Evolutionary conservation across 2,888 invertebrate genomes (phyloP).

Genomic region (Microctonus brassicae): DNA sequence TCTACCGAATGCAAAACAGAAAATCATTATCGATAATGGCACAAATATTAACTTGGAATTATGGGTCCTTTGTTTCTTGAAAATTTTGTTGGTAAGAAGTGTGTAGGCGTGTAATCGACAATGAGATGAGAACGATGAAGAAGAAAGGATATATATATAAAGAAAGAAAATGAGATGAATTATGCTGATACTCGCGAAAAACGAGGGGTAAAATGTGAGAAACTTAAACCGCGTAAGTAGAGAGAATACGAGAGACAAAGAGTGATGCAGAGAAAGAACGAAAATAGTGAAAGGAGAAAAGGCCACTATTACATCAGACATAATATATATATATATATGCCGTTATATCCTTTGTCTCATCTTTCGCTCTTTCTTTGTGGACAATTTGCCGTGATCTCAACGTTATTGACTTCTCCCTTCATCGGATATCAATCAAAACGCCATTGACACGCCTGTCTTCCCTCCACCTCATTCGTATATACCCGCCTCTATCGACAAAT

Average conservation of each 20-base stretch:
- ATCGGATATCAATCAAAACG: constrained; percentile 56
- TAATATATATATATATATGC: background rate
- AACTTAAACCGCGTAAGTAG: constrained; percentile 26
- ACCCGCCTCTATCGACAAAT: constrained; percentile 42
- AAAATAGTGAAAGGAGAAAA: constrained; percentile 26
- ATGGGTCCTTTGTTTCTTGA: constrained; percentile 35
- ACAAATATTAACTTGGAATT: constrained; percentile 37
- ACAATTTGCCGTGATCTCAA: constrained; percentile 49
- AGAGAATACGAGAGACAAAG: constrained; percentile 3
- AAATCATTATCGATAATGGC: constrained; percentile 42
- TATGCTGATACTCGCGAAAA: constrained; percentile 39
- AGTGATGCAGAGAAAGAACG: constrained; percentile 11
- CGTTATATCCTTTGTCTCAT: constrained; percentile 12
- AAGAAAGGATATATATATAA: background rate
- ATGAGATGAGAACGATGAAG: constrained; percentile 24
- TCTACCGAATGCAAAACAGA: constrained; percentile 7
- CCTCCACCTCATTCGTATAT: constrained; percentile 22
- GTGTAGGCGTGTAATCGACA: constrained; percentile 42
- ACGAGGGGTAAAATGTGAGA: constrained; percentile 29
- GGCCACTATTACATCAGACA: constrained; percentile 36
- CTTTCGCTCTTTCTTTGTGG: constrained; percentile 40
- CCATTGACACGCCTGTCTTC: constrained; percentile 50
- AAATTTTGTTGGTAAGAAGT: constrained; percentile 29
- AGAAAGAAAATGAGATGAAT: constrained; percentile 31
- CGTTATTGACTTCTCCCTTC: constrained; percentile 55